Conservation (phyloP, 2,888 invertebrate species). For the Tenthredo livida region DNA sequence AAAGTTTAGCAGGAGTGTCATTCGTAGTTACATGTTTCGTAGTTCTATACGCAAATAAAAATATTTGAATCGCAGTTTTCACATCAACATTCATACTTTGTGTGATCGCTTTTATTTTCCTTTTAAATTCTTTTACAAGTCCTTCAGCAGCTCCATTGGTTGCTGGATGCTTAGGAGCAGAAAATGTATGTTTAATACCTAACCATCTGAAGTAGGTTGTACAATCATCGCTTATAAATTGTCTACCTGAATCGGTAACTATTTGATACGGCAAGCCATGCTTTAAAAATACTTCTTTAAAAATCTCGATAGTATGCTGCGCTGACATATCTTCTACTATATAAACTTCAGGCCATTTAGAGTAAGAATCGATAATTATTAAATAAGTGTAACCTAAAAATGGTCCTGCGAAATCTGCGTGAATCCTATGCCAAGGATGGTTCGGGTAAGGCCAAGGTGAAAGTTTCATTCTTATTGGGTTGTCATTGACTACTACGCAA, state of each 20-base stretch:
- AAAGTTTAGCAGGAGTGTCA: background rate
- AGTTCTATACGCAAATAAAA: conserved; percentile 47
- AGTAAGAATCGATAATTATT: conserved; percentile 56
- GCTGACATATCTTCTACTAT: conserved; percentile 15
- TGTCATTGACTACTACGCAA: conserved; percentile 36
- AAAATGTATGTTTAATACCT: conserved; percentile 57
- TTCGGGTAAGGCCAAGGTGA: conserved; percentile 54
- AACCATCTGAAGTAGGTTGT: conserved; percentile 55
- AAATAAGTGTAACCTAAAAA: conserved; percentile 54
- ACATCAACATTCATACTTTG: conserved; percentile 53
- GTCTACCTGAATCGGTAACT: conserved; percentile 54
- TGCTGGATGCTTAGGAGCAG: conserved; percentile 59
- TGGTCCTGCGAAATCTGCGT: conserved; percentile 56
- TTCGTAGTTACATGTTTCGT: conserved; percentile 24
- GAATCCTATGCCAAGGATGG: conserved; percentile 55
- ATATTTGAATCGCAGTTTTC: conserved; percentile 42
- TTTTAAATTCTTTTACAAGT: conserved; percentile 60
- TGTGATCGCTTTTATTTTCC: conserved; percentile 29
- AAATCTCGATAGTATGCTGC: conserved; percentile 14
- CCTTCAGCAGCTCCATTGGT: conserved; percentile 60
- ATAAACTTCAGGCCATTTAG: conserved; percentile 55
- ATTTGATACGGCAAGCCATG: conserved; percentile 14
- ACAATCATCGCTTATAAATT: conserved; percentile 55
- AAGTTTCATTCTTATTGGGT: conserved; percentile 36
- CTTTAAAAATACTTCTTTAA: background rate